Conservation (phyloP, 2,113 vertebrate species). For the Pogona vitticeps region DNA sequence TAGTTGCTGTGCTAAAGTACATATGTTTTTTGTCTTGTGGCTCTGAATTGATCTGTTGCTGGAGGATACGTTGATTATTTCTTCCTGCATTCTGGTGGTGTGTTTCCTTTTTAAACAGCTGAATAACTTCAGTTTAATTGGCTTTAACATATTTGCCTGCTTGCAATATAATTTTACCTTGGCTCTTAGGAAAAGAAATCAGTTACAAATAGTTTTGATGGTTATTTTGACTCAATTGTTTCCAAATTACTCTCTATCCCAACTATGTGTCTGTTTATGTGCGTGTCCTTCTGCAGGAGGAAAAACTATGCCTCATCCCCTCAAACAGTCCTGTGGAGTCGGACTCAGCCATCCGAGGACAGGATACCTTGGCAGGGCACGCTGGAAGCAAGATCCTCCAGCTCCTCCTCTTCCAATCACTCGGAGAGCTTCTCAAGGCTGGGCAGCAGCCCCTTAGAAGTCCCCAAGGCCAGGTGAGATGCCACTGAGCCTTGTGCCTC, state of each 20-base stretch:
- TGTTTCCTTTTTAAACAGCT: background rate
- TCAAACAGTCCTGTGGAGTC: constrained; percentile 85
- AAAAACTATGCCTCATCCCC: constrained; percentile 87
- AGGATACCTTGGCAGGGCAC: constrained; percentile 73
- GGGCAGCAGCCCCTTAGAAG: constrained; percentile 95
- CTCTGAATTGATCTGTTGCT: background rate
- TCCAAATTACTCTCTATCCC: background rate
- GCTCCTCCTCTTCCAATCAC: constrained; percentile 94
- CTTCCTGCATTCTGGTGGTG: background rate
- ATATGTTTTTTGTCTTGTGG: background rate
- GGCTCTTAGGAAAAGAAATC: background rate
- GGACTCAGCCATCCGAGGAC: constrained; percentile 82
- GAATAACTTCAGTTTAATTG: background rate
- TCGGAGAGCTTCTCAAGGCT: constrained; percentile 86
- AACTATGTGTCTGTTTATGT: background rate
- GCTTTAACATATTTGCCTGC: background rate
- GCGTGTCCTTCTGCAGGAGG: constrained; percentile 77
- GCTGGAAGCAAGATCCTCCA: constrained; percentile 87
- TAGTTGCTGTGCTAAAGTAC: background rate
- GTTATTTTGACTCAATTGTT: background rate
- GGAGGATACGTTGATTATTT: background rate
- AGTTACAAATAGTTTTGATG: background rate
- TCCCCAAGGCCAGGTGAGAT: constrained; percentile 89
- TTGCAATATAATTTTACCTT: background rate
- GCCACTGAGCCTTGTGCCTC: too few species aligned